Base-by-base conservation (phyloP, 2,113 vertebrate species). In the Zapus hudsonius region DNA sequence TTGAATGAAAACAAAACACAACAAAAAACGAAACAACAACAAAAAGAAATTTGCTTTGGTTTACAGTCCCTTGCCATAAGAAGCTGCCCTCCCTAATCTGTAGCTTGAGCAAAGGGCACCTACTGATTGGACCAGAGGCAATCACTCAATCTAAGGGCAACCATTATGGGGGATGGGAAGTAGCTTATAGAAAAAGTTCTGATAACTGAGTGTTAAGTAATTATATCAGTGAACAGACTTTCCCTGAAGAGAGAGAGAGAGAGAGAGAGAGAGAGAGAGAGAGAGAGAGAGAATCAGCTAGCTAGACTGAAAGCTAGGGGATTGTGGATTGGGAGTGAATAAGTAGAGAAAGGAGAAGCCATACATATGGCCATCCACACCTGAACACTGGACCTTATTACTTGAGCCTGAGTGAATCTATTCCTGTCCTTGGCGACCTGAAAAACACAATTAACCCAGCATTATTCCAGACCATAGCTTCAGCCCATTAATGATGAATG, bases 351-450 rank as follows among this genome's bases (percentile, higher is more conserved):
- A 87, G 64, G n/a, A 82, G 87, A 94, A 61, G 20, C 8, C 33
- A 40, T 22, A 22, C 11, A 12, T 8, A 22, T 55, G 85, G 40
- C n/a, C 33, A 31, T 27, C 27, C 44, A 27, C n/a, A 69, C 61
- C 69, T 92, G 23, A 82, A 59, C 19, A 13, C 36, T 8, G 10
- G 83, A 38, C 47, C 19, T 94, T 31, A 20, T 66, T 79, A 57
- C 42, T 23, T 85, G 44, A 95, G 63, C 40, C 29, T 81, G 57
- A 40, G 27, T 78, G 52, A 89, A 91, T 92, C 91, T 89, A 87
- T 76, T 96, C 91, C 83, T 84, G 61, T 93, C 69, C 61, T 90
- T 87, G 90, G 66, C 42, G 91, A 93, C 40, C 55, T 40, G 23
- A 72, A 87, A 69, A 93, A 36, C 33, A 52, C 74, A 87, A 93